Base-by-base conservation (phyloP, 2,113 vertebrate species). In the Euleptes europaea region DNA sequence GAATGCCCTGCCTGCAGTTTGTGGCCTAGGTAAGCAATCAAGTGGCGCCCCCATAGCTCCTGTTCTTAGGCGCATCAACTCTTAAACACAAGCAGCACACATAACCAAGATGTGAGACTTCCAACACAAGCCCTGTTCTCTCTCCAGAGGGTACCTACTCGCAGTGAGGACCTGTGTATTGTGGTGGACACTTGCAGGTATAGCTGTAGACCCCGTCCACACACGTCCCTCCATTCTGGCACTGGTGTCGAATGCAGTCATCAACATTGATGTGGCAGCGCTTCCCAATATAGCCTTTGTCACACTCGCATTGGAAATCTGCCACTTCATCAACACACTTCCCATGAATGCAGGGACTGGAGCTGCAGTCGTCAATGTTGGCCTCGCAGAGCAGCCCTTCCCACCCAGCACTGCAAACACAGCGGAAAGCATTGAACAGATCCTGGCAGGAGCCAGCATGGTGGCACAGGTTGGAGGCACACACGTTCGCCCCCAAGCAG, bases 201-300 rank as follows among this genome's bases (percentile, higher is more conserved):
- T 97, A 97, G 1, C 92, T 93, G 1, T 92, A 96, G 5, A 92
- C 54, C 0, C 78, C 90, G 0, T 97, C 95, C 0, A 95, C 0
- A 11, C 98, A 98, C 47, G 88, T 92, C 2, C 96, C 98, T 23
- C 96, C 96, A 0, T 98, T 96, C 13, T 94, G 91, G 91, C 98
- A 98, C 80, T 63, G 92, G 88, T 97, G 97, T 74, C 96, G 91
- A 90, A 95, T 90, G 6, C 98, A 98, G 91, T 98, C 94, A 1
- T 98, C 97, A 33, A 98, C 93, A 19, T 98, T 96, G 8, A 94
- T 95, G 81, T 97, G 94, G n/a, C 99, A 99, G 87, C 92, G 90
- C 49, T 90, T 96, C 2, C 98, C 98, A 0, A 82, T 85, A 90
- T 97, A 99, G 2, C 98, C 99, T 0, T 93, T 94, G 19, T 94